Conservation (phyloP, 1,140 invertebrate species). For the Wiebesia pumilae region DNA sequence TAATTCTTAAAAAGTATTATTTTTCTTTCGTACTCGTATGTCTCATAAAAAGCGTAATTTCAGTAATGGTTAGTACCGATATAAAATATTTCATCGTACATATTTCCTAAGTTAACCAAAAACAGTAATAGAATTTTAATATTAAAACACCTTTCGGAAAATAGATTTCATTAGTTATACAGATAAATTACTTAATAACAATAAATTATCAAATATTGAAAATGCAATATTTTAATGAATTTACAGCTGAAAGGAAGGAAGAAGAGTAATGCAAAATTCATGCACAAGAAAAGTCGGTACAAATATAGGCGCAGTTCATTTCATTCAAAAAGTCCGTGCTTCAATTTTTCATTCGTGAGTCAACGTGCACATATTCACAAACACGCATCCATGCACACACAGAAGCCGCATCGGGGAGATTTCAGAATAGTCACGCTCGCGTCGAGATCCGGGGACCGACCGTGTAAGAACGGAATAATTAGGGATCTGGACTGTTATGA, state of each 20-base stretch:
- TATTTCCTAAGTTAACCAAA: not conserved
- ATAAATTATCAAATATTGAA: not conserved
- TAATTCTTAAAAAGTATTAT: too few relatives aligned
- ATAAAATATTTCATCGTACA: not conserved
- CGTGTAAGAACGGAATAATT: conserved; percentile 43
- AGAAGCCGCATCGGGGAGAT: not conserved
- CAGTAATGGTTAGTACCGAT: too few relatives aligned
- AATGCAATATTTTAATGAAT: not conserved
- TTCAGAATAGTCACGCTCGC: conserved; percentile 38
- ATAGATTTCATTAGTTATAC: too few relatives aligned
- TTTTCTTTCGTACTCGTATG: too few relatives aligned
- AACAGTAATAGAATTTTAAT: too few relatives aligned
- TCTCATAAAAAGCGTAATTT: too few relatives aligned
- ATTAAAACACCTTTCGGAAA: not conserved
- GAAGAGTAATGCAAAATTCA: not conserved
- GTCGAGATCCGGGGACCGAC: not conserved
- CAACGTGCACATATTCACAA: not conserved
- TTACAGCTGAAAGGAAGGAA: not conserved
- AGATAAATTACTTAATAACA: not conserved
- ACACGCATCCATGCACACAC: not conserved
- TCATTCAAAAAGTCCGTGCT: conserved; percentile 1
- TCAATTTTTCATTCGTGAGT: conserved; percentile 21
- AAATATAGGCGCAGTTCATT: not conserved
- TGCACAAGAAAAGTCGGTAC: conserved; percentile 18
- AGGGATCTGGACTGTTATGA: conserved; percentile 61